Conservation (phyloP, 2,888 invertebrate genomes). For the Ectropis crepuscularia region DNA sequence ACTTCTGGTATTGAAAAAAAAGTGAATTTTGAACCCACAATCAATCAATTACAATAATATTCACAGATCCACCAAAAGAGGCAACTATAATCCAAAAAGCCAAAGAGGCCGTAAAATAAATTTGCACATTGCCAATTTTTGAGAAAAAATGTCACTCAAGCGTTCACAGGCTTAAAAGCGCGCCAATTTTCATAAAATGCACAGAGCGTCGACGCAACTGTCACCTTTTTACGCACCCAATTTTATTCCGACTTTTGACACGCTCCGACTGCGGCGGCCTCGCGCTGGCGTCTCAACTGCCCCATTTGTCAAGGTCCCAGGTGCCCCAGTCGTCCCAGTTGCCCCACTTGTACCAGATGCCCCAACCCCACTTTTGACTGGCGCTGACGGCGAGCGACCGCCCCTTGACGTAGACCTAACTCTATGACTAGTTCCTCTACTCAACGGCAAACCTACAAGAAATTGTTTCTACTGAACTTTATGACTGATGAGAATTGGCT, state of each 20-base stretch:
- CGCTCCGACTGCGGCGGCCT: slow-evolving; percentile 78
- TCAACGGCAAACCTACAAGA: slow-evolving; percentile 87
- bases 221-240: slow-evolving; percentile 81
- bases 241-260: slow-evolving; percentile 83
- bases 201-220: slow-evolving; percentile 82
- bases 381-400: slow-evolving; percentile 76
- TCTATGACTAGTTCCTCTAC: slow-evolving; percentile 85
- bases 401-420: slow-evolving; percentile 82
- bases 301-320: slow-evolving; percentile 48
- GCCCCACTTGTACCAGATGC: slow-evolving; percentile 44
- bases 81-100: slow-evolving; percentile 26
- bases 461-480: slow-evolving; percentile 65
- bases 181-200: slow-evolving; percentile 50
- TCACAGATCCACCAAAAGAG: slow-evolving; percentile 25
- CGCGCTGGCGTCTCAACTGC: slow-evolving; percentile 61
- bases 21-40: not conserved
- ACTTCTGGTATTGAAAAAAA: slow-evolving; percentile 13
- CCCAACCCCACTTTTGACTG: slow-evolving; percentile 66
- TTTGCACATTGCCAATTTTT: slow-evolving; percentile 39
- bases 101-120: slow-evolving; percentile 37
- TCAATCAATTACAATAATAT: not conserved
- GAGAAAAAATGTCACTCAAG: slow-evolving; percentile 42
- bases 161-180: slow-evolving; percentile 53
- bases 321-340: slow-evolving; percentile 45
- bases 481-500: slow-evolving; percentile 64